Conservation (phyloP, 2,888 invertebrate genomes). For the Dolomedes plantarius region DNA sequence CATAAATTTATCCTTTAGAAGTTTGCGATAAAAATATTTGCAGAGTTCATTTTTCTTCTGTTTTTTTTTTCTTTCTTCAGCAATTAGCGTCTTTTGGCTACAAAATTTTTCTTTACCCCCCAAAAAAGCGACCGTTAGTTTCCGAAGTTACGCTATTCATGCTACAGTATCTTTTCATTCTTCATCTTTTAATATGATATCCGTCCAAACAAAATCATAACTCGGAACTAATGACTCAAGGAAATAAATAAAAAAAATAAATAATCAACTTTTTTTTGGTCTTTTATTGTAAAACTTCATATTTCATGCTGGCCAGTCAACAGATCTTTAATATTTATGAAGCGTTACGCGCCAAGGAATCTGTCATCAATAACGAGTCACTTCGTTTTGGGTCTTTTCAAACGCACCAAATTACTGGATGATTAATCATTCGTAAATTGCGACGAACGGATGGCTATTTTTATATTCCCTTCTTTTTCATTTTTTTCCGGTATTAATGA, state of each 20-base stretch:
- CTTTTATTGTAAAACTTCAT: neutral
- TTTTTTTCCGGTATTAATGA: neutral
- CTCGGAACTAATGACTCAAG: neutral
- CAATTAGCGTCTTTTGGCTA: neutral
- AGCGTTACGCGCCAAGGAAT: neutral
- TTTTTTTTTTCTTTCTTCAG: slow-evolving; percentile 1
- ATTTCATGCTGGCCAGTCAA: neutral
- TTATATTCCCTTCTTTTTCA: neutral
- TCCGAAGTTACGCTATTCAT: neutral
- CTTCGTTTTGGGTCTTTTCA: neutral
- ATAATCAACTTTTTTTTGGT: too few species aligned
- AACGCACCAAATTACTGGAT: slow-evolving; percentile 17
- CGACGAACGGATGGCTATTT: neutral
- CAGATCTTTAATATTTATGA: slow-evolving; percentile 19
- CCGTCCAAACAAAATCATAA: neutral
- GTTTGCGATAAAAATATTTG: slow-evolving; percentile 7
- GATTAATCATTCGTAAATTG: slow-evolving; percentile 25
- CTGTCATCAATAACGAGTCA: slow-evolving; percentile 14
- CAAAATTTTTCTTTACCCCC: neutral
- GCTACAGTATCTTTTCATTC: neutral
- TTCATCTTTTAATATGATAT: neutral
- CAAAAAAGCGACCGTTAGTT: neutral
- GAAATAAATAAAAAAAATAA: too few species aligned
- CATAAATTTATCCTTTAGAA: neutral
- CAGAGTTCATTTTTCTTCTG: neutral